Conservation (phyloP, 2,113 vertebrate genomes). For the Rhinogobius similis region DNA sequence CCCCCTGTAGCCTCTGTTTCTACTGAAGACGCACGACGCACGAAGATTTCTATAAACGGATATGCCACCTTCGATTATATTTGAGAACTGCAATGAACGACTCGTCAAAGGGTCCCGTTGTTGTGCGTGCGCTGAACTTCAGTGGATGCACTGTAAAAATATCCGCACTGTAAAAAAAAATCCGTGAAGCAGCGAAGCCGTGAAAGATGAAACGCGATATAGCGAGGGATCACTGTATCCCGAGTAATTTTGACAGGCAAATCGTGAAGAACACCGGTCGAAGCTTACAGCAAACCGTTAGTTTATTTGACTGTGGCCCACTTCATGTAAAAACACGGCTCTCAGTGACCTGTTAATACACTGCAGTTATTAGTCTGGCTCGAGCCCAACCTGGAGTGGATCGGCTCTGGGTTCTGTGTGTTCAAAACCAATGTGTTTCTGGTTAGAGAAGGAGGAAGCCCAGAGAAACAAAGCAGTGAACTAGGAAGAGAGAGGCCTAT, state of each 20-base stretch:
- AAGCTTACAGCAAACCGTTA: constrained; percentile 35
- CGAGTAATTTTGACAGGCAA: constrained; percentile 58
- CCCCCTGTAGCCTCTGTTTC: too few species aligned
- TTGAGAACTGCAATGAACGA: too few species aligned
- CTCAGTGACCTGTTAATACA: constrained; percentile 62
- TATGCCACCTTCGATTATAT: too few species aligned
- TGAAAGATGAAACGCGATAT: too few species aligned
- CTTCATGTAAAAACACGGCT: constrained; percentile 62
- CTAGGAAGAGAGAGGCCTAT: constrained; percentile 38
- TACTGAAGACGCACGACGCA: too few species aligned
- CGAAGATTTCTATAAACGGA: too few species aligned
- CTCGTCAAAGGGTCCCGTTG: too few species aligned
- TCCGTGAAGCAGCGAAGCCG: too few species aligned
- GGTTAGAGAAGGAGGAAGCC: constrained; percentile 61
- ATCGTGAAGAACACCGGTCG: constrained; percentile 45
- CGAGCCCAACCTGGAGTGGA: constrained; percentile 22
- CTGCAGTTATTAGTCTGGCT: constrained; percentile 65
- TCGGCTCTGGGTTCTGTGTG: constrained; percentile 28
- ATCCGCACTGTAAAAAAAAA: too few species aligned
- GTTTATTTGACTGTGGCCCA: constrained; percentile 70
- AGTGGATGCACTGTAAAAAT: too few species aligned
- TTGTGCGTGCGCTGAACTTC: too few species aligned
- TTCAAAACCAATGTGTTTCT: constrained; percentile 70
- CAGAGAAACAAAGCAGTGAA: constrained; percentile 48
- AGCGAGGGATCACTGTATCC: too few species aligned